phyloP scores from a whole-genome alignment of 2,888 invertebrate genomes.

The Diplolepis rosae region DNA sequence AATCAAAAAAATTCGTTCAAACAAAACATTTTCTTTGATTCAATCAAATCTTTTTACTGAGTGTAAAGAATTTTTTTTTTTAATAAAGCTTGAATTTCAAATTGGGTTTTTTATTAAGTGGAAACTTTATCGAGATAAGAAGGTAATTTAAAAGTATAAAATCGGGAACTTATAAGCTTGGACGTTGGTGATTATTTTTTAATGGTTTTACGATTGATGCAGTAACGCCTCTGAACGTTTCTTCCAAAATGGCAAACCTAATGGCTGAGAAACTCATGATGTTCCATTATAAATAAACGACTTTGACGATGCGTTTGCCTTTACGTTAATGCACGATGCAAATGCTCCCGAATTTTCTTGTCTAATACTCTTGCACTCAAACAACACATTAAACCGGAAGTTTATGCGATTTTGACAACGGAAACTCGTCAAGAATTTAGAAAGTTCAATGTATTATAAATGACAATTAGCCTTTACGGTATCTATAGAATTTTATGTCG shows the following conservation, averaged over 20 bases:
- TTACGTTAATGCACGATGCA: constrained; percentile 43
- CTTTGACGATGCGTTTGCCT: constrained; percentile 53
- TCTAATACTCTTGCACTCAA: constrained; percentile 31
- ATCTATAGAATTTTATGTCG: not conserved
- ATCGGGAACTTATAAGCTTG: not conserved
- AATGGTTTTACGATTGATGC: constrained; percentile 54
- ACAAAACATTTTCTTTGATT: too few relatives aligned
- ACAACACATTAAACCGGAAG: not conserved
- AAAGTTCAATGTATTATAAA: not conserved
- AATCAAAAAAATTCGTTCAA: too few relatives aligned
- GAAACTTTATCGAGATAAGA: not conserved
- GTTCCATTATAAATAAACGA: constrained; percentile 52
- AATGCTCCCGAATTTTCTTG: constrained; percentile 28
- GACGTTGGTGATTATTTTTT: constrained; percentile 54
- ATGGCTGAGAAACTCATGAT: constrained; percentile 56
- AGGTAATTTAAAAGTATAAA: not conserved
- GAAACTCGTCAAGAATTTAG: constrained; percentile 7
- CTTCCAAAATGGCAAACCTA: constrained; percentile 44
- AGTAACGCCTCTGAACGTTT: constrained; percentile 36
- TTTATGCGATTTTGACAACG: not conserved
- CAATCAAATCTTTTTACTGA: too few relatives aligned
- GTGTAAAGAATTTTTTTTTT: not conserved
- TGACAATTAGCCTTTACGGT: not conserved
- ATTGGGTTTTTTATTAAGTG: too few relatives aligned
- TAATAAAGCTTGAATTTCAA: not conserved